These are phyloP conservation scores for Penaeus japonicus DNA, from an alignment of 1,140 invertebrate genomes.

Conservation along the genomic window DNA sequence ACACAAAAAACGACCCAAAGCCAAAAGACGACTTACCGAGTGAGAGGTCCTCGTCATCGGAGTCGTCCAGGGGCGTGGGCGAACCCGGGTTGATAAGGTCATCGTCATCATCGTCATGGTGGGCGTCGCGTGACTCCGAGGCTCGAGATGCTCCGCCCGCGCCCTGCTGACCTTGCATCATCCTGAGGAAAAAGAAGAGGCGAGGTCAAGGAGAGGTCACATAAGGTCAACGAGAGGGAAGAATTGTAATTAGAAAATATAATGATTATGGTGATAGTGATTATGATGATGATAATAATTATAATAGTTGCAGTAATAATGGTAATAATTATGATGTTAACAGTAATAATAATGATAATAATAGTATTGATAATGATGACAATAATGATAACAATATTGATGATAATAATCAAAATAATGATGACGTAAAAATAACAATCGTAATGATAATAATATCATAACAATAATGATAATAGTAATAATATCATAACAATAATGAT, in stretches of 20 bases:
- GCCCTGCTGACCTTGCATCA: conserved; percentile 53
- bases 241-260: too few species aligned
- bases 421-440: background rate
- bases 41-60: conserved; percentile 57
- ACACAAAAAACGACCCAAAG: background rate
- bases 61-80: conserved; percentile 57
- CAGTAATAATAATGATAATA: too few species aligned
- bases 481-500: too few species aligned
- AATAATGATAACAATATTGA: background rate
- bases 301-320: too few species aligned
- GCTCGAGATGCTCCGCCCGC: conserved; percentile 25
- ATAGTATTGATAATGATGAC: too few species aligned
- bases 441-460: background rate
- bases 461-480: too few species aligned
- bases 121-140: conserved; percentile 37
- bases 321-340: too few species aligned
- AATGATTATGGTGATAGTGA: too few species aligned
- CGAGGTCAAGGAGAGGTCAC: background rate
- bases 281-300: too few species aligned
- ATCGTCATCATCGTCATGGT: conserved; percentile 55
- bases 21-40: conserved; percentile 22
- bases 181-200: background rate
- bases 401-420: background rate
- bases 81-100: conserved; percentile 57
- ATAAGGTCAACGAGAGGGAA: background rate